These are phyloP conservation scores for Onychomys leucogaster DNA, from an alignment of 2,797 vertebrate genomes.

Conservation along the genomic window DNA sequence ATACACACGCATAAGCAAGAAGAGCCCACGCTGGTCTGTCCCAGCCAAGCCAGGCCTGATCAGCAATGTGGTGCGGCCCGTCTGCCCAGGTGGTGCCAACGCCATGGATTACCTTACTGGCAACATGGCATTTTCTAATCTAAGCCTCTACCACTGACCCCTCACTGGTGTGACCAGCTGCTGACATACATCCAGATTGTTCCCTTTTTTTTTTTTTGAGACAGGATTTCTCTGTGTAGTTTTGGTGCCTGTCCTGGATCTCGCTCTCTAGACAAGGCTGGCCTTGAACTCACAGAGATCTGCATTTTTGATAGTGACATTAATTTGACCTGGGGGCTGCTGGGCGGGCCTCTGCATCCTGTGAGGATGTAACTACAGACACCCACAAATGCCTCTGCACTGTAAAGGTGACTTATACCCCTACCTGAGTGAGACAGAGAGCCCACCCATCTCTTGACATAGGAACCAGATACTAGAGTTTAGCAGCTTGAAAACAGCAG, in stretches of 20 bases:
- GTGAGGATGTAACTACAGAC: background rate
- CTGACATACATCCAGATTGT: background rate
- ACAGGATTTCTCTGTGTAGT: too few species aligned
- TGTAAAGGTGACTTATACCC: too few species aligned
- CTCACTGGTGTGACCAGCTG: background rate
- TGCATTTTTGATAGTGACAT: too few species aligned
- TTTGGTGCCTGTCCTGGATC: too few species aligned
- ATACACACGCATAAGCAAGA: accelerated
- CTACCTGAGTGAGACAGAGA: accelerated
- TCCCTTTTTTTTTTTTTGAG: background rate
- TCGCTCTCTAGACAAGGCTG: too few species aligned
- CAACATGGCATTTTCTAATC: background rate
- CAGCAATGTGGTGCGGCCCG: accelerated
- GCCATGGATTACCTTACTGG: background rate
- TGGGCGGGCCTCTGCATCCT: background rate
- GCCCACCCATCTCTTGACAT: background rate
- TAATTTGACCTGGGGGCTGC: background rate
- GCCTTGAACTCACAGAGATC: too few species aligned
- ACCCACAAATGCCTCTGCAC: background rate
- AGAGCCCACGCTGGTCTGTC: accelerated
- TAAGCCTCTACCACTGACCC: background rate
- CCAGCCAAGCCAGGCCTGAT: accelerated
- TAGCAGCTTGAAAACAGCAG: background rate
- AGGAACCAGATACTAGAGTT: background rate
- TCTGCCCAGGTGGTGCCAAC: background rate